Percentiles rank a stretch among this genome's conserved stretches.
Conservation (phyloP, 2,888 invertebrate species). For the Linnaemya vulpina region DNA sequence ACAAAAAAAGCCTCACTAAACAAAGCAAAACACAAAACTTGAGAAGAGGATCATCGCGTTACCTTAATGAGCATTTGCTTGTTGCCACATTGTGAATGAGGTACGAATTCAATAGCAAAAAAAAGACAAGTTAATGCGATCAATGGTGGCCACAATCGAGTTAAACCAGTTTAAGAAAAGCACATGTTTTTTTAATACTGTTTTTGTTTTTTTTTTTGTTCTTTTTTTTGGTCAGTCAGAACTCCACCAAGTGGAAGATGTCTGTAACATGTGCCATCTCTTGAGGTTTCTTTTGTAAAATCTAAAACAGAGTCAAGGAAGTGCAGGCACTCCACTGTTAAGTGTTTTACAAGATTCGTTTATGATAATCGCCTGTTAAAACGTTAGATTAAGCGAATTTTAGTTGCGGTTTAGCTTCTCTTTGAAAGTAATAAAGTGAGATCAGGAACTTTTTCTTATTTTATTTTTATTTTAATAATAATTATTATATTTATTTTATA, state of each 20-base stretch:
- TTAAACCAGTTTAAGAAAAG: constrained; percentile 61
- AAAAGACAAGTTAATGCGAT: constrained; percentile 4
- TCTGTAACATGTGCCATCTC: constrained; percentile 37
- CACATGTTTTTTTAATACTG: too few relatives aligned
- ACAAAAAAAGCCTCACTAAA: constrained; percentile 35
- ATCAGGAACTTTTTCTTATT: too few relatives aligned
- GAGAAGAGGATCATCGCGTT: constrained; percentile 15
- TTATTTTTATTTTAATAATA: too few relatives aligned
- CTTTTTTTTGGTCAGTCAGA: neutral
- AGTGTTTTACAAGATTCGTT: too few relatives aligned
- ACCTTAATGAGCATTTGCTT: constrained; percentile 3
- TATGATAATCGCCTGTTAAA: too few relatives aligned
- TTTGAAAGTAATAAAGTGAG: too few relatives aligned
- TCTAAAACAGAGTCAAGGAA: neutral
- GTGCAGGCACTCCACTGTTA: too few relatives aligned
- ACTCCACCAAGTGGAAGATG: neutral
- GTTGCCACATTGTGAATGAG: constrained; percentile 22
- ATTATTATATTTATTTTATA: too few relatives aligned
- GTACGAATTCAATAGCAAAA: constrained; percentile 4
- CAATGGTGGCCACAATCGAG: constrained; percentile 42
- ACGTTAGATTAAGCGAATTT: too few relatives aligned
- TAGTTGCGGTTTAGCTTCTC: too few relatives aligned
- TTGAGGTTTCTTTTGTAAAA: neutral
- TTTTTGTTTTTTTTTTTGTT: neutral
- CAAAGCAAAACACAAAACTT: neutral